Base-by-base conservation (phyloP, 2,888 invertebrate genomes). In the Dromius quadrimaculatus region DNA sequence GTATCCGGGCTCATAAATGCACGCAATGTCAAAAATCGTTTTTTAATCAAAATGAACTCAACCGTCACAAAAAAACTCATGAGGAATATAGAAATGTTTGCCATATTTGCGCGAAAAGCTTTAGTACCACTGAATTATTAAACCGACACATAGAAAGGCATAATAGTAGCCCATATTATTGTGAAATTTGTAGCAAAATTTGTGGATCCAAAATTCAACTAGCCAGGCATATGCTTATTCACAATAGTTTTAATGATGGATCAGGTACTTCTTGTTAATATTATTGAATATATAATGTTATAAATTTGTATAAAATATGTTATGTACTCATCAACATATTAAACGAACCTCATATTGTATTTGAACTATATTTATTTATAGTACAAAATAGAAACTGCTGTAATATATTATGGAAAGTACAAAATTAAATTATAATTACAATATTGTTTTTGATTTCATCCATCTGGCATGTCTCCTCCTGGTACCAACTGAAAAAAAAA, bases 401-500 rank as follows among this genome's bases (percentile, higher is more conserved):
- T 54, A 54, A 28, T 28, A 47, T 47, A 54, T n/a, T n/a, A 32
- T 15, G 34, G 17, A 36, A 59, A 59, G 59, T 59, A 59, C 34
- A 59, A 36, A 59, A 34, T 19, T 9, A 20, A 47, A 47, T 47
- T 47, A 47, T 13, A 20, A 47, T 47, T 20, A 5, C 6, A 22
- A 47, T 15, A 43, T 2, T 43, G 4, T 2, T 15, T 4, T 34
- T 59, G 11, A 36, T 2, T 34, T 64, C 64, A 70, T 75, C 74
- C 78, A 70, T 91, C 91, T 0, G 91, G 90, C 87, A 92, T 89
- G 77, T 92, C 92, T 76, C 92, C 92, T 73, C 92, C 92, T 72
- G 92, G 92, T 71, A 92, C 91, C 76, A 92, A 83, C 92, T 92
- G 81, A 59, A 88, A 88, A 71, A 75, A 76, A 77, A 77, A 76